Evolutionary conservation across 2,113 vertebrate genomes (phyloP), one percentile per base, ranked within the genome.

Genomic region (Mormyrus iriodes): DNA sequence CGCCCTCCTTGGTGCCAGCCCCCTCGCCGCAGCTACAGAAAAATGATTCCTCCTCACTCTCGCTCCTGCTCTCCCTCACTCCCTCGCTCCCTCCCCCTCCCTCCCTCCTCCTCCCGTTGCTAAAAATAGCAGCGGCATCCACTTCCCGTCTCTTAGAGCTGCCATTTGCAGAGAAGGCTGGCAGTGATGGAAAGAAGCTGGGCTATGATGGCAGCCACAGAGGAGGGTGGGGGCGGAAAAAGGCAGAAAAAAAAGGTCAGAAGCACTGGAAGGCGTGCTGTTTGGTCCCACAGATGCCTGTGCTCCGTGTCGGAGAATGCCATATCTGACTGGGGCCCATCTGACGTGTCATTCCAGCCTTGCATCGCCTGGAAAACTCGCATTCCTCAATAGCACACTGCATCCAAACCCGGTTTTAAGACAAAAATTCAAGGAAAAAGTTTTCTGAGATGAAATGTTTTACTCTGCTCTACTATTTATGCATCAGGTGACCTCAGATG

Each of bases 71-170:
- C 85, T 5, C 35, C 76, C 90, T 82, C 53, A 9, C 82, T 85
- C 79, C 15, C 88, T 44, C 88, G 10, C 94, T 92, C 94, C 93
- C 92, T 17, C 89, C 0, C 92, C 39, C 90, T 73, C 89, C 21
- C 90, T 91, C 35, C 89, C 90, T 92, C 89, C 92, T 92, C 91
- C 73, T 88, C 92, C 93, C 92, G 94, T 3, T 91, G 94, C 96
- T 97, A 97, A 96, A 97, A 96, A 96, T 97, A 97, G 94, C 93
- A 90, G 42, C 92, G 73, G 88, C 93, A 91, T 95, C 92, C 69
- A 90, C 95, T 93, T 96, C 94, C 93, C 92, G 93, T 93, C 92
- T 94, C 86, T 8, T 51, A 85, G 93, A 91, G 89, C 92, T 90
- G 91, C 86, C 92, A 86, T 89, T 92, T 92, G 92, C 86, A 89